Conservation (phyloP, 2,888 invertebrate genomes). For the Ochropleura plecta region DNA sequence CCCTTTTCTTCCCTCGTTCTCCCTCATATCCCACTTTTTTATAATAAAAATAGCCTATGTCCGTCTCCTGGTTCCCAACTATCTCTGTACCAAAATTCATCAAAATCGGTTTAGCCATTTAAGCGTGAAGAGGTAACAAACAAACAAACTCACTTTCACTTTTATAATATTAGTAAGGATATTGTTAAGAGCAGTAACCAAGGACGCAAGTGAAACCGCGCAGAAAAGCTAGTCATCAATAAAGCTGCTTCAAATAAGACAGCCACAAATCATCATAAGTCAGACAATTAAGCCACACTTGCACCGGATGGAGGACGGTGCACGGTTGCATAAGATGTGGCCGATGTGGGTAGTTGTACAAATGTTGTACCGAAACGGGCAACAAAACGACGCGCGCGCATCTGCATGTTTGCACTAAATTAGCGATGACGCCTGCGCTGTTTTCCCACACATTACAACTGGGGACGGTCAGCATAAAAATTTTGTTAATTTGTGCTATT, state of each 20-base stretch:
- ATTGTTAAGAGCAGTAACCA: too few species aligned
- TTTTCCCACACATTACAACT: constrained; percentile 83
- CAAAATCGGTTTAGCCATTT: too few species aligned
- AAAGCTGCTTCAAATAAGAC: constrained; percentile 1
- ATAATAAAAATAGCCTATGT: too few species aligned
- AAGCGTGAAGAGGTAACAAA: too few species aligned
- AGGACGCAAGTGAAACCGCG: too few species aligned
- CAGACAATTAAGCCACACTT: constrained; percentile 48
- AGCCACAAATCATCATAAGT: constrained; percentile 33
- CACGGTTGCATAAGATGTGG: constrained; percentile 58
- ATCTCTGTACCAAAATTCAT: too few species aligned
- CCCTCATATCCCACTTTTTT: too few species aligned
- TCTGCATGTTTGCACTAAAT: constrained; percentile 86
- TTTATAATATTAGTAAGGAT: too few species aligned
- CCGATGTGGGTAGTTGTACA: constrained; percentile 44
- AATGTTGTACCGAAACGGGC: constrained; percentile 62
- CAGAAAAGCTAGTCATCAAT: neutral
- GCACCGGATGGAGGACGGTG: constrained; percentile 55
- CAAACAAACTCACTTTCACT: too few species aligned
- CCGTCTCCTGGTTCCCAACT: too few species aligned
- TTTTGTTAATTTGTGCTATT: neutral
- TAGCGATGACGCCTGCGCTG: constrained; percentile 82
- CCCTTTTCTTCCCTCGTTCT: too few species aligned
- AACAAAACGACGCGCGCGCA: constrained; percentile 73
- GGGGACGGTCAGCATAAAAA: constrained; percentile 73